Conservation (phyloP, 2,797 vertebrate genomes). For the Etheostoma perlongum region DNA sequence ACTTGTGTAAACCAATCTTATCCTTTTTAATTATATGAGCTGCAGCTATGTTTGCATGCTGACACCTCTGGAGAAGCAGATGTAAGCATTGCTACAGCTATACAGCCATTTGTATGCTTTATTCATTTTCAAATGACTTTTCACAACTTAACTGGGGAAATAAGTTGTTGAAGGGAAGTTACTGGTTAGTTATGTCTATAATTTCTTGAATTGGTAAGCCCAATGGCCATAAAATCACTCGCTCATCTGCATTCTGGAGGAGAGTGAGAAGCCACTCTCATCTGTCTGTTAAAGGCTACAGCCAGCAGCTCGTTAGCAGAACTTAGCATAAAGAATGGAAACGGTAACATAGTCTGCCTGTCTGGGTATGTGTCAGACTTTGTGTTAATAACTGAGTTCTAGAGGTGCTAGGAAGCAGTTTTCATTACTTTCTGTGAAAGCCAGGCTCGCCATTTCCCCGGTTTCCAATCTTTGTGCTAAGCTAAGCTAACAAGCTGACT, state of each 20-base stretch:
- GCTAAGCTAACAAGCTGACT: not conserved
- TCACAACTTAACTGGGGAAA: not conserved
- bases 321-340: too few species aligned
- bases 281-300: too few species aligned
- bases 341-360: not conserved
- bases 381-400: not conserved
- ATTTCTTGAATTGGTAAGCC: not conserved
- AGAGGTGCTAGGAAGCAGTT: not conserved
- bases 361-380: not conserved
- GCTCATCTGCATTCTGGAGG: not conserved
- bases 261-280: not conserved
- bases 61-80: not conserved
- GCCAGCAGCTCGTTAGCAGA: too few species aligned
- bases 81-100: not conserved
- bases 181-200: not conserved
- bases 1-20: slow-evolving; percentile 3
- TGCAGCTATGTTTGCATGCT: slow-evolving; percentile 6
- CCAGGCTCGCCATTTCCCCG: not conserved
- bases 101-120: not conserved
- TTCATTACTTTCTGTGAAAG: too few species aligned
- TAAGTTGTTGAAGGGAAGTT: not conserved
- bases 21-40: slow-evolving; percentile 20
- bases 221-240: not conserved
- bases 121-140: not conserved
- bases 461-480: too few species aligned